These are phyloP conservation scores for Crotalus viridis DNA, from an alignment of 2,113 vertebrate species.

Conservation along the genomic window DNA sequence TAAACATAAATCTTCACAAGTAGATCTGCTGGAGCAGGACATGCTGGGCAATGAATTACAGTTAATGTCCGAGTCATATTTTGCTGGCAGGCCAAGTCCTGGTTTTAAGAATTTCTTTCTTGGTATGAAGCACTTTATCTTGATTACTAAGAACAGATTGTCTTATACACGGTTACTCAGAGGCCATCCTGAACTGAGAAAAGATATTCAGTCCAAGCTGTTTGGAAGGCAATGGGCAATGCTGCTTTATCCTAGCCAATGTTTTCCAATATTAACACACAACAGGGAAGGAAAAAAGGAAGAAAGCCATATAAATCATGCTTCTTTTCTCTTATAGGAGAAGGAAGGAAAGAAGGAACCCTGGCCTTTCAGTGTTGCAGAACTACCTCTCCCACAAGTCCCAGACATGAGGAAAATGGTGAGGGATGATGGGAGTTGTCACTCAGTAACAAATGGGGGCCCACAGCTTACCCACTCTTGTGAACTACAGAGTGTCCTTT, in stretches of 20 bases:
- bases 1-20: slow-evolving; percentile 33
- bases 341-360: neutral
- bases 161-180: slow-evolving; percentile 14
- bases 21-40: slow-evolving; percentile 7
- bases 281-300: too few relatives aligned
- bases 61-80: slow-evolving; percentile 37
- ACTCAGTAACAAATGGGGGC: neutral
- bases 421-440: neutral
- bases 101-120: slow-evolving; percentile 35
- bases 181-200: slow-evolving; percentile 19
- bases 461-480: neutral
- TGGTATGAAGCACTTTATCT: slow-evolving; percentile 33
- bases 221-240: neutral
- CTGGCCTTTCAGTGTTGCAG: neutral
- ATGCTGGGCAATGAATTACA: slow-evolving; percentile 36
- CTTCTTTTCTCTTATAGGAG: neutral
- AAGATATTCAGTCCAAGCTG: slow-evolving; percentile 16
- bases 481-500: neutral
- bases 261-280: slow-evolving; percentile 4
- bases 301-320: neutral
- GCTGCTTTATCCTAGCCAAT: slow-evolving; percentile 5
- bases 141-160: slow-evolving; percentile 33
- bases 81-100: slow-evolving; percentile 18
- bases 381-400: neutral
- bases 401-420: neutral